Evolutionary conservation across 2,888 invertebrate species (phyloP), one percentile per base, ranked within the genome.

Genomic region (Spodoptera exigua): DNA sequence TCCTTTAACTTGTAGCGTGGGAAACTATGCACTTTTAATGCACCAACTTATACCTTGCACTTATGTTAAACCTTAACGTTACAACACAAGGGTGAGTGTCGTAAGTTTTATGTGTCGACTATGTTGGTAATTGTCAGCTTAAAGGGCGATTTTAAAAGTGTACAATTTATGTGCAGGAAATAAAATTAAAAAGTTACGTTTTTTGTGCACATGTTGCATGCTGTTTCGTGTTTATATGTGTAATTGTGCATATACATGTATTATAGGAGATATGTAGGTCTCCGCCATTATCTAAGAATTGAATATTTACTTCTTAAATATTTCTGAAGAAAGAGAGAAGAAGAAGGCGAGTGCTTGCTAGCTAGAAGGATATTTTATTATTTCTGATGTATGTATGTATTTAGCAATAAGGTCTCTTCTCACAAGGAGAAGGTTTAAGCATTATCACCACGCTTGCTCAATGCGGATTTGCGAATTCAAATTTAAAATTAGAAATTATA

Each of bases 121-220:
- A 61, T 27, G 9, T 40, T 54, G 27, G 65, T 48, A 36, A 32
- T 32, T 1, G 13, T 11, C 10, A 21, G 27, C 37, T 1, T 13
- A 58, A 48, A 48, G 39, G 35, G 41, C 68, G 34, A 27, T 67
- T 49, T 45, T 34, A 37, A 43, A 1, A 3, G 16, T 34, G 49
- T 18, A 41, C 51, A 39, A 66, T 61, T 54, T 61, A 65, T 67
- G 11, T 27, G 45, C 46, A 47, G 21, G 11, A 51, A 66, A 67
- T 9, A 67, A 55, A 61, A 66, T 46, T 16, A 61, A 66, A 67
- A 63, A 36, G 27, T 32, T 27, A 58, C 12, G 40, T 12, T 1
- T n/a, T 32, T 48, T 16, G 43, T 34, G 13, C 64, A 55, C 61
- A 67, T 66, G 61, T 27, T 27, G 5, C n/a, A n/a, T 58, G 37